A percentile compares a stretch with the other conserved stretches of the same genome.
These are phyloP conservation scores for Naja naja DNA, from an alignment of 2,113 vertebrate genomes.

Conservation along the genomic window DNA sequence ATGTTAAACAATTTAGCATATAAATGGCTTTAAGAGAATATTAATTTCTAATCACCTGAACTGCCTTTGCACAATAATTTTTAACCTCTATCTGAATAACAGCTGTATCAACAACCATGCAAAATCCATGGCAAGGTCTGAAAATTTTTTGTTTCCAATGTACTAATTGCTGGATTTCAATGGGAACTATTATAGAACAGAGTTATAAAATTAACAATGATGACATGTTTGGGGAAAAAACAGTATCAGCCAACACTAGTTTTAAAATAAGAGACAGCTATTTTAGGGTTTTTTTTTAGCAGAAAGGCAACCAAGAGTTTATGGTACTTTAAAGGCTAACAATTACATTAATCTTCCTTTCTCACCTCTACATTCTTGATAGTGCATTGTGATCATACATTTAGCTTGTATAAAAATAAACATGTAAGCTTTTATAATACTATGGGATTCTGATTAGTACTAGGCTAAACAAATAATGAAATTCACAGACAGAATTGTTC, in stretches of 20 bases:
- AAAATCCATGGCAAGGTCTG: conserved; percentile 32
- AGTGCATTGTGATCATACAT: neutral
- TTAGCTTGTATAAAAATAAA: neutral
- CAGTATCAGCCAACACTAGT: neutral
- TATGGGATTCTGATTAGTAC: conserved; percentile 5
- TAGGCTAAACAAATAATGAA: conserved; percentile 3
- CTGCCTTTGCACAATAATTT: conserved; percentile 41
- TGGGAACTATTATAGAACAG: neutral
- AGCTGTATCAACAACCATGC: conserved; percentile 33
- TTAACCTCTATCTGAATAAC: conserved; percentile 56
- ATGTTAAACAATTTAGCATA: conserved; percentile 62
- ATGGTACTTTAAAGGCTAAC: neutral
- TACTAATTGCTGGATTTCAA: conserved; percentile 7
- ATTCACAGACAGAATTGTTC: neutral
- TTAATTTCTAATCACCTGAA: conserved; percentile 55
- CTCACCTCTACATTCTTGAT: neutral
- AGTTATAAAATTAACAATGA: neutral
- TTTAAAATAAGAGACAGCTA: neutral
- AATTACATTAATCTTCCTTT: neutral
- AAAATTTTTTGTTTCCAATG: conserved; percentile 16
- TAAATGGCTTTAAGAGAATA: conserved; percentile 51
- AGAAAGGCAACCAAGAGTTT: neutral
- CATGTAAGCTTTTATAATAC: neutral
- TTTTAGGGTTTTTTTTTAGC: neutral
- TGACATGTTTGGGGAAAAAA: neutral